Evolutionary conservation across 2,797 vertebrate species (phyloP).

Genomic region (Sebastes iracundus): DNA sequence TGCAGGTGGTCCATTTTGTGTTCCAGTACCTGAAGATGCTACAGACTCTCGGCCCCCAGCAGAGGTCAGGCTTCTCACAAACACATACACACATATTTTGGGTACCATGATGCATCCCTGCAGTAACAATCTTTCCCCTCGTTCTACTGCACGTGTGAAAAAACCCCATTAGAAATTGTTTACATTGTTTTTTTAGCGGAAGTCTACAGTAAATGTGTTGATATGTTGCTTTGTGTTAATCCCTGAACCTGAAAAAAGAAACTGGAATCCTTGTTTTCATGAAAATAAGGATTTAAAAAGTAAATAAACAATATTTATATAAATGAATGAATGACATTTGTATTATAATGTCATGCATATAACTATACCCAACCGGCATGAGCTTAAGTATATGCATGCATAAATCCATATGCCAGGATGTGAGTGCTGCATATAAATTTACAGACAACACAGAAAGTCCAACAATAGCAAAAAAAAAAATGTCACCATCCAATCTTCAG

Average conservation of each 20-base stretch:
- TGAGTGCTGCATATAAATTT: too few relatives aligned
- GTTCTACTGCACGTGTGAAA: background rate
- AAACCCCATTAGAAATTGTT: background rate
- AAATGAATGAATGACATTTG: background rate
- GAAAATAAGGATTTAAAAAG: background rate
- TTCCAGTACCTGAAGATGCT: conserved; percentile 98
- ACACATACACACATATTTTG: background rate
- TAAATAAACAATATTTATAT: background rate
- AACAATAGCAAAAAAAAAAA: too few relatives aligned
- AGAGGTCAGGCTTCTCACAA: conserved; percentile 82
- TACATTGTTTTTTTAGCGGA: background rate
- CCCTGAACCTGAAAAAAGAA: background rate
- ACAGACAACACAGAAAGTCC: too few relatives aligned
- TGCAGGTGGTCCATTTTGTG: conserved; percentile 91
- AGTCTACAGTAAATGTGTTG: background rate
- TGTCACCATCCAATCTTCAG: too few relatives aligned
- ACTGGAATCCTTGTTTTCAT: background rate
- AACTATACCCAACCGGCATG: background rate
- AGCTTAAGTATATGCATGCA: too few relatives aligned
- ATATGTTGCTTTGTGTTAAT: background rate
- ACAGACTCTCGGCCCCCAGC: conserved; percentile 90
- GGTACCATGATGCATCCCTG: background rate
- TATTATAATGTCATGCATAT: background rate
- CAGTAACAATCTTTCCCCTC: background rate
- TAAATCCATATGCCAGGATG: too few relatives aligned